A percentile compares a stretch with the other conserved stretches of the same genome.
These are phyloP conservation scores for Eremophila alpestris DNA, from an alignment of 2,797 vertebrate species.

Conservation along the genomic window DNA sequence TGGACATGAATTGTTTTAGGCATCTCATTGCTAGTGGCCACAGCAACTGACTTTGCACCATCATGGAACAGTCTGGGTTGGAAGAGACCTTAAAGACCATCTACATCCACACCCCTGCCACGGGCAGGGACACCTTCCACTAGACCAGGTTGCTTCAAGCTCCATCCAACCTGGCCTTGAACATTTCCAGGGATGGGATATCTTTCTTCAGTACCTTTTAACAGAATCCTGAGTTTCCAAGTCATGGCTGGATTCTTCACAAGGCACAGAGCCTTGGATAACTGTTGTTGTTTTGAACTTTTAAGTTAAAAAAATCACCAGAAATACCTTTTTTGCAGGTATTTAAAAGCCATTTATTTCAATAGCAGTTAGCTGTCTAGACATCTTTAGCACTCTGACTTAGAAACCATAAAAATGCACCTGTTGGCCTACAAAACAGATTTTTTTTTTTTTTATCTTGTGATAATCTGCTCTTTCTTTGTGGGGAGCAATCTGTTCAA, in stretches of 20 bases:
- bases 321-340: not conserved
- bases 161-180: not conserved
- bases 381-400: not conserved
- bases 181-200: not conserved
- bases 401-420: not conserved
- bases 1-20: not conserved
- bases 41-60: not conserved
- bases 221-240: not conserved
- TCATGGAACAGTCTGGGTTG: fast-evolving
- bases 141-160: not conserved
- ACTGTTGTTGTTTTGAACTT: not conserved
- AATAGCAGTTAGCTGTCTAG: not conserved
- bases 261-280: not conserved
- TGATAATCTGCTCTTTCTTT: not conserved
- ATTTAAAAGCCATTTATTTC: not conserved
- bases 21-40: not conserved
- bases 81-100: not conserved
- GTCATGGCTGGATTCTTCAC: not conserved
- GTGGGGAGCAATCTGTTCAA: not conserved
- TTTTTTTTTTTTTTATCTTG: not conserved
- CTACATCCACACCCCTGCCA: not conserved
- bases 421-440: not conserved
- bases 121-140: too few relatives aligned
- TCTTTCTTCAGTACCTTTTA: not conserved
- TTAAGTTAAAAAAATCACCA: not conserved